Evolutionary conservation across 2,888 invertebrate species (phyloP).

Genomic region (Thera obeliscata): DNA sequence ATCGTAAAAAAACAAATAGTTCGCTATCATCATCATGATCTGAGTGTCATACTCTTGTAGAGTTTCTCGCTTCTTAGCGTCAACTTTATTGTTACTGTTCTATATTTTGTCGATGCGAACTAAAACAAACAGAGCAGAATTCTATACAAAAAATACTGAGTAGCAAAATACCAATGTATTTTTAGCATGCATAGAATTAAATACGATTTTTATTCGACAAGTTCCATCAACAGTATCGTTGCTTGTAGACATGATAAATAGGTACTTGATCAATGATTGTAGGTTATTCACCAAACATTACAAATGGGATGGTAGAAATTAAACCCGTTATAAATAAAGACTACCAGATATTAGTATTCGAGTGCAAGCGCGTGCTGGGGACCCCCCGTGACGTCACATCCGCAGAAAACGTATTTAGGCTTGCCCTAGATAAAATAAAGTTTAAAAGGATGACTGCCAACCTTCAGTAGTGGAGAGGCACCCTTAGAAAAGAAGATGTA

Average conservation of each 20-base stretch:
- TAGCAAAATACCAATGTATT: no score
- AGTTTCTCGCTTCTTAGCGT: not conserved
- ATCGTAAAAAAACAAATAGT: not conserved
- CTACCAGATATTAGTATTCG: slow-evolving; percentile 1
- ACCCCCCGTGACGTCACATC: slow-evolving; percentile 73
- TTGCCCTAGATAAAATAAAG: no score
- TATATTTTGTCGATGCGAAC: not conserved
- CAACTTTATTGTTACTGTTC: not conserved
- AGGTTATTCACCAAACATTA: not conserved
- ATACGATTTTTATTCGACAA: not conserved
- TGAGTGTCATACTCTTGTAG: not conserved
- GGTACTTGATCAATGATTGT: not conserved
- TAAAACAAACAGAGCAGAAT: not conserved
- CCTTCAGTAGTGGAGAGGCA: no score
- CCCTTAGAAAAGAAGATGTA: no score
- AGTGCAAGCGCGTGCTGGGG: slow-evolving; percentile 24
- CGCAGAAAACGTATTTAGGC: no score
- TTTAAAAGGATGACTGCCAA: no score
- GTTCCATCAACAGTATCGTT: not conserved
- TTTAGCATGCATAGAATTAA: no score
- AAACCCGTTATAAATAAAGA: slow-evolving; percentile 10
- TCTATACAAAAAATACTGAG: not conserved
- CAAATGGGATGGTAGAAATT: not conserved
- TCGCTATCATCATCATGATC: not conserved
- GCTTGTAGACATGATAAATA: not conserved